phyloP scores from a whole-genome alignment of 2,113 vertebrate genomes.

The Talpa occidentalis region DNA sequence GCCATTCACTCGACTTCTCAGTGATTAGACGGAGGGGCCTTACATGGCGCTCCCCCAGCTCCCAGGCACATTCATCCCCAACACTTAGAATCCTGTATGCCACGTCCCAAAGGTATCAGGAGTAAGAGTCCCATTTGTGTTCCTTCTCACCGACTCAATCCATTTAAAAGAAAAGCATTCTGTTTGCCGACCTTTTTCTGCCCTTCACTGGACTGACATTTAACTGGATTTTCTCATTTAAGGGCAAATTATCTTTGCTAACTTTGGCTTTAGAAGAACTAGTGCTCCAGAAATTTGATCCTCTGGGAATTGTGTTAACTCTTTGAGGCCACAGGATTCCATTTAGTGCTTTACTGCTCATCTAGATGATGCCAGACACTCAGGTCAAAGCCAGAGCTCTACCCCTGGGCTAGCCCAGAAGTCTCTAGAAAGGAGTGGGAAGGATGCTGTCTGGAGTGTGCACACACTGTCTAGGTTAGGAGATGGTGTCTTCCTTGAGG shows the following conservation, averaged over 20 bases:
- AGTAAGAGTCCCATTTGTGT: not conserved
- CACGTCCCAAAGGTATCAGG: not conserved
- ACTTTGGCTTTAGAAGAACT: not conserved
- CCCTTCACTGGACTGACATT: not conserved
- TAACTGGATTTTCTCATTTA: not conserved
- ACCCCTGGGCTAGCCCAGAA: not conserved
- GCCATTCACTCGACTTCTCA: not conserved
- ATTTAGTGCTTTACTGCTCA: not conserved
- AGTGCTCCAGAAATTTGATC: not conserved
- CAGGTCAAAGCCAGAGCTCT: not conserved
- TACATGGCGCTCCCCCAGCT: not conserved
- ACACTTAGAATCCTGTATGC: not conserved
- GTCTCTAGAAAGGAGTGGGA: not conserved
- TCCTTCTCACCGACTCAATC: not conserved
- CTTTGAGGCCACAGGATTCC: not conserved
- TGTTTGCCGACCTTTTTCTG: constrained; percentile 1
- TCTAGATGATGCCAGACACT: not conserved
- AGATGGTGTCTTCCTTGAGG: not conserved
- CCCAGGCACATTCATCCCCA: not conserved
- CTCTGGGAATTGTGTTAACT: not conserved
- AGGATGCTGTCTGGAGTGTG: not conserved
- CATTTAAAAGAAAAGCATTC: not conserved
- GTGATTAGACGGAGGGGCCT: not conserved
- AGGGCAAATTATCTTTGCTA: not conserved
- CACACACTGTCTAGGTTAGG: not conserved